These are phyloP conservation scores for Mirounga angustirostris DNA, from an alignment of 2,113 vertebrate genomes.

Conservation along the genomic window DNA sequence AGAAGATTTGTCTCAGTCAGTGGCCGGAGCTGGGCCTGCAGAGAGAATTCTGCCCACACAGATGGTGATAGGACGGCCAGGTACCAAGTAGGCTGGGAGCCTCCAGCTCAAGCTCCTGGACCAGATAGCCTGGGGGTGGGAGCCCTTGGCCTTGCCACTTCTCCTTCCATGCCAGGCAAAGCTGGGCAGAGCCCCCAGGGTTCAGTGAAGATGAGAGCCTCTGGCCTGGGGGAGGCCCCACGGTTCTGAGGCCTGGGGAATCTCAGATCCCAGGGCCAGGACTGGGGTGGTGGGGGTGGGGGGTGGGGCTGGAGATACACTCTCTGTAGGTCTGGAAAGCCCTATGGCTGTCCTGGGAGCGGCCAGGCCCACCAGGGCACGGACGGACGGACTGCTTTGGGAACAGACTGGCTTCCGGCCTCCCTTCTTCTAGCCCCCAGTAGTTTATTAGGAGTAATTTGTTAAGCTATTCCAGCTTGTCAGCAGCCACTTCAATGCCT, in stretches of 20 bases:
- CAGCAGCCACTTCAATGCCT: constrained; percentile 72
- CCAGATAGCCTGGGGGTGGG: background rate
- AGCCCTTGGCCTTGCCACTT: background rate
- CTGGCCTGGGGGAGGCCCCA: background rate
- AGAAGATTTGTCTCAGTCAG: background rate
- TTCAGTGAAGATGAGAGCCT: background rate
- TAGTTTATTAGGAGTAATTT: constrained; percentile 78
- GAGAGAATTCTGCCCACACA: background rate
- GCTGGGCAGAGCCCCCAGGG: background rate
- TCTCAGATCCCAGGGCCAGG: background rate
- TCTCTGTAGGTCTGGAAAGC: background rate
- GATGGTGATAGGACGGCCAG: background rate
- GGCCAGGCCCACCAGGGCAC: background rate
- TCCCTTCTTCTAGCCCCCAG: background rate
- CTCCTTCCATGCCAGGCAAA: background rate
- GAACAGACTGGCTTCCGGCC: background rate
- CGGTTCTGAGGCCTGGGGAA: background rate
- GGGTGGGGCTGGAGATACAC: background rate
- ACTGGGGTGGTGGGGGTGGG: background rate
- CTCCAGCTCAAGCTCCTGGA: background rate
- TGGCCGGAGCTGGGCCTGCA: background rate
- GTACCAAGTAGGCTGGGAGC: background rate
- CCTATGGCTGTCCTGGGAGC: background rate
- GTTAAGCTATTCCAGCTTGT: constrained; percentile 76
- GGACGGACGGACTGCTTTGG: background rate